A percentile compares a stretch with the other conserved stretches of the same genome.
phyloP scores from a whole-genome alignment of 2,797 vertebrate species.

The Sebastiscus albofasciatus region DNA sequence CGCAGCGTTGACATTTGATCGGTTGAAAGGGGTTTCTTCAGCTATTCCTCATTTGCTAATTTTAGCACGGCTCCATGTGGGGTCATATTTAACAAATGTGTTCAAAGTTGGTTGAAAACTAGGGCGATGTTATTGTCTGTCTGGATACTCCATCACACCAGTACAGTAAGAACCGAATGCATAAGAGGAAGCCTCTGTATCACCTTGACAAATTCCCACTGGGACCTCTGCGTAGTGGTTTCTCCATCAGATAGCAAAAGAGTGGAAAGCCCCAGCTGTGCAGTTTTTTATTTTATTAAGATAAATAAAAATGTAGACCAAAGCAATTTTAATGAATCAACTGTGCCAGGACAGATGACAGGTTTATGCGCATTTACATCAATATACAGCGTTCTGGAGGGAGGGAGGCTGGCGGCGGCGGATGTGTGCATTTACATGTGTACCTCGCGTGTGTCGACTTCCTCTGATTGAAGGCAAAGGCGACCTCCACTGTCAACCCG shows the following conservation, averaged over 20 bases:
- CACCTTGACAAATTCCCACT: neutral
- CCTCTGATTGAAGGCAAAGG: conserved; percentile 54
- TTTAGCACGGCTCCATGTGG: conserved; percentile 4
- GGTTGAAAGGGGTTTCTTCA: conserved; percentile 5
- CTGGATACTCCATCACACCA: neutral
- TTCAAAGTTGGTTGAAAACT: conserved; percentile 23
- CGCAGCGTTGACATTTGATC: conserved; percentile 7
- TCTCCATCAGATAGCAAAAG: conserved; percentile 9
- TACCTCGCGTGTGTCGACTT: neutral
- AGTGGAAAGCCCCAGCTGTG: neutral
- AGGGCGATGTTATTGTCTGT: conserved; percentile 6
- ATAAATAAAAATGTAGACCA: conserved; percentile 8
- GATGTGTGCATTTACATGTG: neutral
- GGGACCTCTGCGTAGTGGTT: neutral
- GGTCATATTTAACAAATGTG: conserved; percentile 13
- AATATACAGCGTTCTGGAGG: neutral
- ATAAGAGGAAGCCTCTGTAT: neutral
- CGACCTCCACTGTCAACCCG: conserved; percentile 64
- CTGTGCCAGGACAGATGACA: conserved; percentile 16
- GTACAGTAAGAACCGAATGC: neutral
- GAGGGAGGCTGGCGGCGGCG: neutral
- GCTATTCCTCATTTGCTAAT: conserved; percentile 16
- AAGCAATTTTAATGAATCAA: conserved; percentile 37
- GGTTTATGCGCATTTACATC: neutral
- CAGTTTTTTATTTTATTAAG: neutral